These are phyloP conservation scores for Lithobates pipiens DNA, from an alignment of 2,797 vertebrate species.

Conservation along the genomic window DNA sequence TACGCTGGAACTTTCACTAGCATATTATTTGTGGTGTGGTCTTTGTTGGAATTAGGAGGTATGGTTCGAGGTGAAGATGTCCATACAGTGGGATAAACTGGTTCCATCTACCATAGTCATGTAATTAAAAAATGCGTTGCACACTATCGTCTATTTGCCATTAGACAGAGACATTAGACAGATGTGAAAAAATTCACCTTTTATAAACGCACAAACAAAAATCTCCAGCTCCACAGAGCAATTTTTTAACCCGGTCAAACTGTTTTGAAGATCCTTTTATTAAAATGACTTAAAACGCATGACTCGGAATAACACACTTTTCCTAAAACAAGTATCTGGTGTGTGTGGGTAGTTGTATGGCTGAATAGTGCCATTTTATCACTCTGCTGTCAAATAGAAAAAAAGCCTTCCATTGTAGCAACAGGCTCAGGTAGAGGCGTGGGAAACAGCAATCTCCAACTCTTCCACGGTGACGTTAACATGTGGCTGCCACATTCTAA, in stretches of 20 bases:
- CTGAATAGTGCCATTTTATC: neutral
- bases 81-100: neutral
- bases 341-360: neutral
- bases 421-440: neutral
- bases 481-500: constrained; percentile 34
- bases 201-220: neutral
- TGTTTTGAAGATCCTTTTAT: neutral
- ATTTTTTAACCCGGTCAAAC: neutral
- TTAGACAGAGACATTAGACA: neutral
- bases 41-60: no score
- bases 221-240: neutral
- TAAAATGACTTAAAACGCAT: neutral
- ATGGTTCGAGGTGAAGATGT: neutral
- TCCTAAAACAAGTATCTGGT: neutral
- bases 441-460: neutral
- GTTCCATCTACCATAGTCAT: neutral
- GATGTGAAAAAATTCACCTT: neutral
- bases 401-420: neutral
- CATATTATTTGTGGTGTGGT: no score
- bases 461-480: constrained; percentile 12
- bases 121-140: neutral
- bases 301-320: neutral
- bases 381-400: neutral
- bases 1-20: no score
- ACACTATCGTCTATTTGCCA: no score